Conservation (phyloP, 2,113 vertebrate genomes). For the Carassius carassius region DNA sequence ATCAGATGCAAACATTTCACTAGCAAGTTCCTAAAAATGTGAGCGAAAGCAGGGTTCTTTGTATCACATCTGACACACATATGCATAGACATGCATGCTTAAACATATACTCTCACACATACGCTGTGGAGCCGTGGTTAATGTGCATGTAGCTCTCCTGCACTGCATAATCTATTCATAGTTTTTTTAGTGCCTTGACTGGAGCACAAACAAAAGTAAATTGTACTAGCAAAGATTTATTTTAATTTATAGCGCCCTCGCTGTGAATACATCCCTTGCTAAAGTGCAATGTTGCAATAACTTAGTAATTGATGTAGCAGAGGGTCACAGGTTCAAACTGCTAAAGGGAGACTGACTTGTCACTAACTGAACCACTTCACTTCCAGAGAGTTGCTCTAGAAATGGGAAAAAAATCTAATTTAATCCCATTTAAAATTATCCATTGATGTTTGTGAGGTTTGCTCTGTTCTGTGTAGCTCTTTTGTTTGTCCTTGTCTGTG, state of each 20-base stretch:
- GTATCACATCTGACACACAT: slow-evolving; percentile 56
- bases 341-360: neutral
- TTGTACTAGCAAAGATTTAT: neutral
- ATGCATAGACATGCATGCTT: neutral
- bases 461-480: slow-evolving; percentile 47
- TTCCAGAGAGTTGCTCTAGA: neutral
- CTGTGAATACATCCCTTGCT: neutral
- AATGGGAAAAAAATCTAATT: neutral
- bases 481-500: slow-evolving; percentile 63
- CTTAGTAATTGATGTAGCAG: neutral
- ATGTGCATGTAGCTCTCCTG: slow-evolving; percentile 38
- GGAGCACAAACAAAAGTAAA: slow-evolving; percentile 25
- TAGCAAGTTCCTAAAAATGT: slow-evolving; percentile 71
- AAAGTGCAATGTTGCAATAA: neutral
- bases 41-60: slow-evolving; percentile 57
- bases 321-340: neutral
- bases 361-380: neutral
- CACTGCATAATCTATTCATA: slow-evolving; percentile 7
- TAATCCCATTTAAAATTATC: neutral
- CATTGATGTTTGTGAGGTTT: slow-evolving; percentile 27
- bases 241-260: neutral
- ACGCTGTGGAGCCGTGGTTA: slow-evolving; percentile 47
- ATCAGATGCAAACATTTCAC: slow-evolving; percentile 59
- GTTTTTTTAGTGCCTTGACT: slow-evolving; percentile 43
- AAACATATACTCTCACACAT: slow-evolving; percentile 46